Base-by-base conservation (phyloP, 1,140 invertebrate species). In the Drosophila lacteicornis region DNA sequence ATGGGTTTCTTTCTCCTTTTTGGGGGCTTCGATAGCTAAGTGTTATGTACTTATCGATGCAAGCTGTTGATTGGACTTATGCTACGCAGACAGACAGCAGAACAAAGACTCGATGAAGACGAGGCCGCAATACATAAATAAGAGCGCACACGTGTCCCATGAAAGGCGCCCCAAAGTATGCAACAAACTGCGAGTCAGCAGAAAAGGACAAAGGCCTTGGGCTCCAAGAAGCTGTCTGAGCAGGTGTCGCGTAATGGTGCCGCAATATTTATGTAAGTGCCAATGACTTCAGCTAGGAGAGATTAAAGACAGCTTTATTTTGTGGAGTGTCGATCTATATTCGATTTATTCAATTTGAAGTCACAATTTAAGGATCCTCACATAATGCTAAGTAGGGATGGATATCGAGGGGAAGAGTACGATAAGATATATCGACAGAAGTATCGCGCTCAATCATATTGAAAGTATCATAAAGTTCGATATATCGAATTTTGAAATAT, bases 1-100 rank as follows among this genome's bases (percentile, higher is more conserved):
- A 2, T 22, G 30, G n/a, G 36, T 33, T 30, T 30, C 6, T 30
- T 30, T 30, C 27, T 6, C 27, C 6, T 30, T 30, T 30, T 30
- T 30, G 27, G 27, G 30, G n/a, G 36, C 33, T 30, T 43, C 40
- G 22, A 47, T 57, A 30, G 73, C 46, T 38, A 71, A 50, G 60
- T 66, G 51, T 81, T 62, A 67, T 60, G 75, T 86, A 74, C 75
- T 87, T 83, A 87, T 87, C 67, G 80, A 87, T 80, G 80, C 79
- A 83, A 86, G 76, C 75, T 83, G 80, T 83, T 83, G 76, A 86
- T 79, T 86, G 83, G 65, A 76, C 80, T 82, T 74, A 82, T 69
- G 63, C 43, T 30, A 42, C 49, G 19, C 43, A 33, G 11, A 53
- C 38, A 33, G 11, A 15, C 40, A 25, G 11, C 43, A 61, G 33